Evolutionary conservation across 2,113 vertebrate species (phyloP).

Genomic region (Sinocyclocheilus grahami): DNA sequence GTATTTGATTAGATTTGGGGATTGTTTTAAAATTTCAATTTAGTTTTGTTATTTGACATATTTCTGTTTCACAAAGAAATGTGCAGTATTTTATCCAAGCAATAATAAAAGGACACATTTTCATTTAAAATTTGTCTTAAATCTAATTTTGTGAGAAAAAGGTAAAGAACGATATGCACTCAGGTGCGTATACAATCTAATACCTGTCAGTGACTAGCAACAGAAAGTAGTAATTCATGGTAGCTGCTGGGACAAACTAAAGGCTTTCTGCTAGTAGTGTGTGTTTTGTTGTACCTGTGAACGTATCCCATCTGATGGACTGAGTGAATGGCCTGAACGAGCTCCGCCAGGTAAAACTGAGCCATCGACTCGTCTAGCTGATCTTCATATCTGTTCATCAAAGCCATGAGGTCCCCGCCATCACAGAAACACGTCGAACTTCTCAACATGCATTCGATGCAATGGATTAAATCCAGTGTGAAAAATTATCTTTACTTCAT

Average conservation of each 20-base stretch:
- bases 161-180: too few relatives aligned
- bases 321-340: conserved; percentile 89
- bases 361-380: conserved; percentile 90
- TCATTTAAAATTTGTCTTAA: too few relatives aligned
- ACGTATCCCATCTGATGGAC: conserved; percentile 94
- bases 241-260: background rate
- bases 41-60: too few relatives aligned
- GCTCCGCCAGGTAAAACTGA: conserved; percentile 93
- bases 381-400: conserved; percentile 92
- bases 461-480: background rate
- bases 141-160: too few relatives aligned
- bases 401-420: conserved; percentile 91
- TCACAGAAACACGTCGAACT: background rate
- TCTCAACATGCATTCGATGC: background rate
- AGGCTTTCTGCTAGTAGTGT: background rate
- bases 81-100: too few relatives aligned
- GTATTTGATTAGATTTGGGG: too few relatives aligned
- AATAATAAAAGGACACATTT: too few relatives aligned
- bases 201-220: background rate
- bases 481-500: too few relatives aligned
- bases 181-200: background rate
- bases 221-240: background rate
- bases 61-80: too few relatives aligned
- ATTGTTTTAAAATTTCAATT: too few relatives aligned
- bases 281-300: conserved; percentile 80